A percentile compares a stretch with the other conserved stretches of the same genome.
Evolutionary conservation across 2,888 invertebrate species (phyloP).

Genomic region (Cheilosia scutellata): DNA sequence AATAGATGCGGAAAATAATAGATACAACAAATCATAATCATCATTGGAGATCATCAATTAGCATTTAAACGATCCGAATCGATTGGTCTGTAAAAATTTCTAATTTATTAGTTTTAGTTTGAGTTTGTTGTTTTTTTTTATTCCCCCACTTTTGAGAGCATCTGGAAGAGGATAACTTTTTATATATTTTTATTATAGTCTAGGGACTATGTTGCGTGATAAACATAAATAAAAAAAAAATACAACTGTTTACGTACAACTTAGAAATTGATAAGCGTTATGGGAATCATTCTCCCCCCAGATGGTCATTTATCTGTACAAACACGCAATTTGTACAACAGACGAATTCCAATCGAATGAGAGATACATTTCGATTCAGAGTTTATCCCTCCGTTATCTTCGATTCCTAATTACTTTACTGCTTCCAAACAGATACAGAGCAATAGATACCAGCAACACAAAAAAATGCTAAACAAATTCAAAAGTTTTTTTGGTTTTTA

Average conservation of each 20-base stretch:
- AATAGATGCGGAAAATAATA: constrained; percentile 11
- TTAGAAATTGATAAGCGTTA: neutral
- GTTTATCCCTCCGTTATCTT: constrained; percentile 29
- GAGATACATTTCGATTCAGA: constrained; percentile 30
- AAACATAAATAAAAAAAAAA: no score
- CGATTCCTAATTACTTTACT: constrained; percentile 29
- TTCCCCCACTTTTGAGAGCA: neutral
- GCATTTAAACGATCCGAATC: constrained; percentile 67
- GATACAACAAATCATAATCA: constrained; percentile 37
- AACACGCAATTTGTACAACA: neutral
- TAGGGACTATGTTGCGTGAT: neutral
- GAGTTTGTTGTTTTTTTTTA: neutral
- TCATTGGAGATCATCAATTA: constrained; percentile 58
- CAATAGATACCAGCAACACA: constrained; percentile 1
- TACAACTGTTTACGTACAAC: no score
- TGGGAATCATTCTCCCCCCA: neutral
- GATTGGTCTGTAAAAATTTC: constrained; percentile 18
- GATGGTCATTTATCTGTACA: neutral
- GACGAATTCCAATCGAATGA: constrained; percentile 13
- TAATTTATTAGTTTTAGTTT: constrained; percentile 29
- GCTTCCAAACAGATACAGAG: constrained; percentile 1
- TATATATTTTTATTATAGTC: neutral
- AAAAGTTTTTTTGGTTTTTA: neutral
- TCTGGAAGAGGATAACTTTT: neutral
- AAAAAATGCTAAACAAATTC: constrained; percentile 19